phyloP scores from a whole-genome alignment of 2,797 vertebrate species.

The Neoniphon sammara region DNA sequence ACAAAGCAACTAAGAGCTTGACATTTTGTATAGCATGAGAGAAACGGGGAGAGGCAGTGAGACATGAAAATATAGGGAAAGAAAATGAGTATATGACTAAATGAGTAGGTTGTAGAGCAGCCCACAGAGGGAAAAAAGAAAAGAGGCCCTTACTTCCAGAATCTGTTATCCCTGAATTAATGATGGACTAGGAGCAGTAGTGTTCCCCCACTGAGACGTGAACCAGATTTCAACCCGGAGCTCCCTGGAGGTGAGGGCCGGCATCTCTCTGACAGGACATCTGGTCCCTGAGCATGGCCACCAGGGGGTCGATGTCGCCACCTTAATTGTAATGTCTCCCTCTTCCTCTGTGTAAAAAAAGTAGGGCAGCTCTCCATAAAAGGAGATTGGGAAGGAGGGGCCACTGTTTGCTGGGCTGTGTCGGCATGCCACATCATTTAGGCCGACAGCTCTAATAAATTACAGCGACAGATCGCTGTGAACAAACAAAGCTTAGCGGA shows the following conservation, averaged over 20 bases:
- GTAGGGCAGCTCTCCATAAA: constrained; percentile 81
- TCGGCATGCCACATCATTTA: constrained; percentile 78
- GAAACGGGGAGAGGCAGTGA: background rate
- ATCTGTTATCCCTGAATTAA: constrained; percentile 82
- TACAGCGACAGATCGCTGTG: constrained; percentile 79
- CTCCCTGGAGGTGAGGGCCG: constrained; percentile 80
- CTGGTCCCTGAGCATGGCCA: constrained; percentile 77
- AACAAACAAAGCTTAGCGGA: constrained; percentile 83
- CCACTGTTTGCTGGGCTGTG: constrained; percentile 67
- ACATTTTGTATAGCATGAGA: background rate
- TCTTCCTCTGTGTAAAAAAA: constrained; percentile 68
- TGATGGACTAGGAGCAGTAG: constrained; percentile 75
- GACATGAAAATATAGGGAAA: constrained; percentile 8
- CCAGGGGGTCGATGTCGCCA: constrained; percentile 75
- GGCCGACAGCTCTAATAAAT: constrained; percentile 82
- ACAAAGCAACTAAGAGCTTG: background rate
- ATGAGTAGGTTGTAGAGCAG: constrained; percentile 27
- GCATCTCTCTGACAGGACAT: constrained; percentile 78
- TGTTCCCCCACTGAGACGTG: constrained; percentile 80
- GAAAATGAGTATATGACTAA: constrained; percentile 7
- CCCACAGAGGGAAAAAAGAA: constrained; percentile 22
- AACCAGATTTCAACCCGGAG: constrained; percentile 86
- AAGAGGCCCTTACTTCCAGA: constrained; percentile 53
- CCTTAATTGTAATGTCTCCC: constrained; percentile 77
- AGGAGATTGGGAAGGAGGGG: constrained; percentile 48